Evolutionary conservation across 1,140 invertebrate species (phyloP).

Genomic region (Trichoplusia ni): DNA sequence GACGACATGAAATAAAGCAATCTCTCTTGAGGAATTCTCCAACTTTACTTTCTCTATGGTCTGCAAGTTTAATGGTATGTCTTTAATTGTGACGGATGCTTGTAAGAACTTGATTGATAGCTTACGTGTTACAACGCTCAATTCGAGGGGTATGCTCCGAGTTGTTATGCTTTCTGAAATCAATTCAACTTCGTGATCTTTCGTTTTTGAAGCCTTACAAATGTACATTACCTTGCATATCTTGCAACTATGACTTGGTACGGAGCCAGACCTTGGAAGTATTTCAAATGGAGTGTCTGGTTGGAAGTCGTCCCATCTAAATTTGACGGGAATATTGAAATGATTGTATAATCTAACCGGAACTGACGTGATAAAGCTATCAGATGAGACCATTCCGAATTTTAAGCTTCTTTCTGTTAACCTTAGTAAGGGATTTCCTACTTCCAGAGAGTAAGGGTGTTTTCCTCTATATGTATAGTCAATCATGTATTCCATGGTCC

Average conservation of each 20-base stretch:
- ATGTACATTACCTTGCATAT: conserved; percentile 66
- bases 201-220: conserved; percentile 65
- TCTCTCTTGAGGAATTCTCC: conserved; percentile 72
- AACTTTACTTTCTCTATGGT: conserved; percentile 63
- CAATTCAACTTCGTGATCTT: conserved; percentile 65
- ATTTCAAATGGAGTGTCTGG: conserved; percentile 67
- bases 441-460: conserved; percentile 59
- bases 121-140: conserved; percentile 64
- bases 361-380: conserved; percentile 65
- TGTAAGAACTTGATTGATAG: conserved; percentile 71
- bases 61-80: conserved; percentile 70
- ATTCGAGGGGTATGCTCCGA: conserved; percentile 59
- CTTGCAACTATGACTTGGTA: conserved; percentile 59
- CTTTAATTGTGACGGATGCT: conserved; percentile 62
- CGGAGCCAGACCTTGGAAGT: conserved; percentile 51
- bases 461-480: conserved; percentile 55
- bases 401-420: conserved; percentile 66
- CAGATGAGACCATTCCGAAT: conserved; percentile 73
- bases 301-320: conserved; percentile 57
- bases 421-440: conserved; percentile 60
- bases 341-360: conserved; percentile 67
- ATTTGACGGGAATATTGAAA: conserved; percentile 63
- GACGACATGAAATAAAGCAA: conserved; percentile 69
- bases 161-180: conserved; percentile 44
- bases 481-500: conserved; percentile 61